These are phyloP conservation scores for Cavia aperea DNA, from an alignment of 2,113 vertebrate species.

Conservation along the genomic window DNA sequence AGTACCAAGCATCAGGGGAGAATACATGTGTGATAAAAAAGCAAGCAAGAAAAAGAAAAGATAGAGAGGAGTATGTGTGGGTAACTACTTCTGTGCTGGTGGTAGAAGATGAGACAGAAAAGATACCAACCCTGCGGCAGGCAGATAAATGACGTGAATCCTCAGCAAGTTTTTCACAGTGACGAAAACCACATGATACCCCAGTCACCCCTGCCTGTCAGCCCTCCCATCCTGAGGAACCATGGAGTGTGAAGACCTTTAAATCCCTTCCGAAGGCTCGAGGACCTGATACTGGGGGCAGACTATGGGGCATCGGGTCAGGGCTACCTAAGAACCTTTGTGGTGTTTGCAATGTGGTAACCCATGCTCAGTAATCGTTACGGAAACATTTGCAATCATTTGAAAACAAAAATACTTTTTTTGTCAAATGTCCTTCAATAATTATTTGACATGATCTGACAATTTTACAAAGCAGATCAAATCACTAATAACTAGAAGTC, in stretches of 20 bases:
- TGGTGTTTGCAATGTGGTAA: not conserved
- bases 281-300: not conserved
- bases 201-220: no score
- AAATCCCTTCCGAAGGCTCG: not conserved
- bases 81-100: not conserved
- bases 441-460: not conserved
- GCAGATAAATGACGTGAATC: fast-evolving
- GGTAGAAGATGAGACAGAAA: not conserved
- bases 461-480: not conserved
- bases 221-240: not conserved
- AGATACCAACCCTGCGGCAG: not conserved
- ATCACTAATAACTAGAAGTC: not conserved
- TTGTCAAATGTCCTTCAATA: not conserved
- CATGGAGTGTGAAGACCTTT: no score
- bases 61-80: no score
- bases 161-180: not conserved
- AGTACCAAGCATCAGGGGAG: not conserved
- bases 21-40: not conserved
- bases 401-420: not conserved
- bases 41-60: not conserved
- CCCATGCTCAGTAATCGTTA: not conserved
- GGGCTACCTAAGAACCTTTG: not conserved
- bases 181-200: no score
- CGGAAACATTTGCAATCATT: not conserved
- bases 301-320: not conserved